A percentile compares a stretch with the other conserved stretches of the same genome.
Conservation (phyloP, 1,140 invertebrate genomes). For the Dreissena polymorpha region DNA sequence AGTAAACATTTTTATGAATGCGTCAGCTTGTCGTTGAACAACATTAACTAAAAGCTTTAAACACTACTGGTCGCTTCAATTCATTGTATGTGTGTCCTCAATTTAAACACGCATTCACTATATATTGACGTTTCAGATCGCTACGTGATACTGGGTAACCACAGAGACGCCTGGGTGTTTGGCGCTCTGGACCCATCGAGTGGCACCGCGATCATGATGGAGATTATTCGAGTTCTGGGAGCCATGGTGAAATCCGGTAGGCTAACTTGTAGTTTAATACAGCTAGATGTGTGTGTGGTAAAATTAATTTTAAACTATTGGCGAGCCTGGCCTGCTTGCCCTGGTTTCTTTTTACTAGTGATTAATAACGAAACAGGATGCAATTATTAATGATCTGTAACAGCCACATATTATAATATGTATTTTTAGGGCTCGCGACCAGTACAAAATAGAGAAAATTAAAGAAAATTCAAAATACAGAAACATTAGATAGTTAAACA, state of each 20-base stretch:
- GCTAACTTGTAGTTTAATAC: background rate
- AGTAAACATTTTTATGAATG: no score
- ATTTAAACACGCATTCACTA: no score
- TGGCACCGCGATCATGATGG: slow-evolving; percentile 82
- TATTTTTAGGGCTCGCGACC: no score
- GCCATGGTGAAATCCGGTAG: slow-evolving; percentile 74
- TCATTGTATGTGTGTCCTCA: no score
- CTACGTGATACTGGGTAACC: slow-evolving; percentile 84
- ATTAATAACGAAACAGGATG: background rate
- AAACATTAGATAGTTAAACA: no score
- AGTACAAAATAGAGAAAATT: background rate
- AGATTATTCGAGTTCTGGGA: slow-evolving; percentile 81
- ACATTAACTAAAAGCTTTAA: no score
- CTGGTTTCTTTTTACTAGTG: background rate
- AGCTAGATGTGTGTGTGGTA: no score
- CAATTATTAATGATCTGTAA: background rate
- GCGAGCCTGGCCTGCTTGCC: background rate
- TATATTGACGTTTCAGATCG: slow-evolving; percentile 80
- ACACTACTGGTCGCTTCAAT: no score
- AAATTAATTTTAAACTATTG: background rate
- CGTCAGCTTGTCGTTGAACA: no score
- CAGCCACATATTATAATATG: no score
- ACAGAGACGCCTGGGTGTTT: slow-evolving; percentile 84
- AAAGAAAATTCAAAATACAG: background rate
- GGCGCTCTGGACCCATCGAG: slow-evolving; percentile 77